phyloP scores from a whole-genome alignment of 2,797 vertebrate species.

The Merluccius polli region DNA sequence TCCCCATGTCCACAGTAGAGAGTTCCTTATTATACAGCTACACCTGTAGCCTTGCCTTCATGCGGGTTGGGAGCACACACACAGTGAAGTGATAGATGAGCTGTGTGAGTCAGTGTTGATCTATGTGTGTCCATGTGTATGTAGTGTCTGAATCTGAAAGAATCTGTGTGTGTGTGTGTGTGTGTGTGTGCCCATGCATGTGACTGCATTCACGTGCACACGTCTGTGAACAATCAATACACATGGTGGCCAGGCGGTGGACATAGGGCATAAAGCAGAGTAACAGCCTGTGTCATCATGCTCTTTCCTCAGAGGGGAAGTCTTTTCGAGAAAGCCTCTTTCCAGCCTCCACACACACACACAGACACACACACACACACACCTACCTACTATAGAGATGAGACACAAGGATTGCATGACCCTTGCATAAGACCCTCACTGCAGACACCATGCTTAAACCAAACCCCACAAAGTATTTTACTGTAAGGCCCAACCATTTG shows the following conservation, averaged over 20 bases:
- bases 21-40: constrained; percentile 35
- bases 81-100: too few species aligned
- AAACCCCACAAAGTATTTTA: background rate
- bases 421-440: background rate
- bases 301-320: constrained; percentile 45
- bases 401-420: background rate
- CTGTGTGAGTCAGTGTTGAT: too few species aligned
- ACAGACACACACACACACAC: background rate
- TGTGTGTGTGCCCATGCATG: constrained; percentile 4
- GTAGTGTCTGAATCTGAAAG: background rate
- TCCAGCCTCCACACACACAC: background rate
- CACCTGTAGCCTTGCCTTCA: constrained; percentile 10
- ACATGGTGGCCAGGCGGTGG: constrained; percentile 30
- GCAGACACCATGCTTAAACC: background rate
- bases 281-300: constrained; percentile 52
- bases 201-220: background rate
- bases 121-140: background rate
- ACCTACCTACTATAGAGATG: background rate
- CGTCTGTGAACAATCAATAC: constrained; percentile 24
- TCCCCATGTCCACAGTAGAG: constrained; percentile 13
- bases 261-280: constrained; percentile 52
- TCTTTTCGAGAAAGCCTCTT: background rate
- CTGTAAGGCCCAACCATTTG: background rate
- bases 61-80: too few species aligned
- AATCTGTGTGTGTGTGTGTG: background rate